Percentiles rank a stretch among this genome's conserved stretches.
These are phyloP conservation scores for Elephas maximus DNA, from an alignment of 2,113 vertebrate genomes.

Conservation along the genomic window DNA sequence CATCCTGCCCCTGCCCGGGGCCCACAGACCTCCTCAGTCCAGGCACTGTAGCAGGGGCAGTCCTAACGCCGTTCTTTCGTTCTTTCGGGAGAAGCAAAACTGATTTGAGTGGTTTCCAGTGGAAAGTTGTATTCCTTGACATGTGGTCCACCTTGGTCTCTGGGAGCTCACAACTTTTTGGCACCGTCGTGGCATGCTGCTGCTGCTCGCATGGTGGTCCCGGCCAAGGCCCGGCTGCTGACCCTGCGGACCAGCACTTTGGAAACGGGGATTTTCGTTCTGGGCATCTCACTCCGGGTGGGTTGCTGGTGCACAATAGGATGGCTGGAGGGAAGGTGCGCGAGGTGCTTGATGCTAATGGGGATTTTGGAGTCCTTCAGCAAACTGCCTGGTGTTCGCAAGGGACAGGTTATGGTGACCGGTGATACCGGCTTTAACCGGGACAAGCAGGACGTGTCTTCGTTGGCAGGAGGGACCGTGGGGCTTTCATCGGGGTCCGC, in stretches of 20 bases:
- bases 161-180: constrained; percentile 91
- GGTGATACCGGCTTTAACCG: constrained; percentile 92
- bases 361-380: constrained; percentile 97
- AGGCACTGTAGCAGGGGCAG: constrained; percentile 52
- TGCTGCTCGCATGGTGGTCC: constrained; percentile 87
- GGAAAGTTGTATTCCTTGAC: constrained; percentile 68
- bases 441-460: constrained; percentile 89
- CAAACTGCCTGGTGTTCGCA: constrained; percentile 89
- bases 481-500: constrained; percentile 90
- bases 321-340: constrained; percentile 91
- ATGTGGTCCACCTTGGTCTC: constrained; percentile 49
- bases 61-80: constrained; percentile 72
- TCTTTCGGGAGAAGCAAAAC: constrained; percentile 59
- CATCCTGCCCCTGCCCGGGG: background rate
- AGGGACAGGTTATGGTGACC: constrained; percentile 86
- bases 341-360: constrained; percentile 94
- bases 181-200: constrained; percentile 87
- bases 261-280: constrained; percentile 98
- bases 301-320: constrained; percentile 89
- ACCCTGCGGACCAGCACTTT: constrained; percentile 95
- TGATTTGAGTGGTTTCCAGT: constrained; percentile 54
- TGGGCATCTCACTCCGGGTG: constrained; percentile 92
- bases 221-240: constrained; percentile 91
- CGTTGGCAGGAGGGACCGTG: constrained; percentile 79
- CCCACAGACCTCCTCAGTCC: background rate